These are phyloP conservation scores for Drosophila littoralis DNA, from an alignment of 1,140 invertebrate genomes.

Conservation along the genomic window DNA sequence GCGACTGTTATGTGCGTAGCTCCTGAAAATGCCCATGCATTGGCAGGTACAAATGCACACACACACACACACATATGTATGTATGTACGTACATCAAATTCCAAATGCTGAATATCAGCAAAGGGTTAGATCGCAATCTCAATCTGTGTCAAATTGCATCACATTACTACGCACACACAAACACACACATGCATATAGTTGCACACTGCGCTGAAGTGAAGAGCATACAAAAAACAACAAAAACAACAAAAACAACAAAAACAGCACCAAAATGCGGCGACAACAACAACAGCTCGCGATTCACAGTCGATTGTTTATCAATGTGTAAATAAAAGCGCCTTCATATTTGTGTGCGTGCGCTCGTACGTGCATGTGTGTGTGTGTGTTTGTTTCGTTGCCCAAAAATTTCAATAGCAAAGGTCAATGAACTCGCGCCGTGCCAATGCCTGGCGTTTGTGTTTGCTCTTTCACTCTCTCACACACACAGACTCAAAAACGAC, in stretches of 20 bases:
- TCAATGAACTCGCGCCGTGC: slow-evolving; percentile 73
- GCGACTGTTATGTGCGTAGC: no score
- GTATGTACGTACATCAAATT: not conserved
- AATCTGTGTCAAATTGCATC: slow-evolving; percentile 54
- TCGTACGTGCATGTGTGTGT: slow-evolving; percentile 39
- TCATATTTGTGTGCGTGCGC: slow-evolving; percentile 8
- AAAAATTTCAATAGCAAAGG: slow-evolving; percentile 84
- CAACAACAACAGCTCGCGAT: slow-evolving; percentile 39
- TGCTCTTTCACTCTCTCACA: slow-evolving; percentile 26
- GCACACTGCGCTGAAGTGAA: slow-evolving; percentile 12
- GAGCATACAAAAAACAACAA: slow-evolving; percentile 24
- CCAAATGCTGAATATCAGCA: slow-evolving; percentile 20
- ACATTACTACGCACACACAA: slow-evolving; percentile 19
- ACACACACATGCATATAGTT: slow-evolving; percentile 21
- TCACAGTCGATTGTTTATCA: slow-evolving; percentile 77
- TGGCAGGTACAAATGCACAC: not conserved
- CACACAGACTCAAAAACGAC: not conserved
- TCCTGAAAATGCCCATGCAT: not conserved
- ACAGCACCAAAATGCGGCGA: slow-evolving; percentile 33
- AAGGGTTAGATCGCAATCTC: slow-evolving; percentile 44
- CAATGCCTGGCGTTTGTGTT: slow-evolving; percentile 29
- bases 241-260: slow-evolving; percentile 10
- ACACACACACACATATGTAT: not conserved
- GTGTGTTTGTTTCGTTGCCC: slow-evolving; percentile 61
- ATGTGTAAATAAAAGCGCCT: slow-evolving; percentile 70